These are phyloP conservation scores for Pseudochaenichthys georgianus DNA, from an alignment of 2,797 vertebrate genomes.

Conservation along the genomic window DNA sequence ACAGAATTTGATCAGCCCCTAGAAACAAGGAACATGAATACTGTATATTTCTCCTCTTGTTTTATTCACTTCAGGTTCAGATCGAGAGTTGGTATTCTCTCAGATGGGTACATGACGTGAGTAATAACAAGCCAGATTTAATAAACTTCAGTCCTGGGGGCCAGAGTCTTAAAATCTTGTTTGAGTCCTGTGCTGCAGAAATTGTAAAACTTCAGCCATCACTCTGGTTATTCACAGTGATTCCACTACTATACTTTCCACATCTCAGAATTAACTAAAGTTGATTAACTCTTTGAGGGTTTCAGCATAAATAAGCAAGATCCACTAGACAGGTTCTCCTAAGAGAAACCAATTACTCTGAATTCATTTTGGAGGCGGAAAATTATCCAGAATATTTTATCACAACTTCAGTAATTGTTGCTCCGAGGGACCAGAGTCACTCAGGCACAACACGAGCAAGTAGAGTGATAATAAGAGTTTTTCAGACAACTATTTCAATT, in stretches of 20 bases:
- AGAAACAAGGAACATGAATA: slow-evolving; percentile 27
- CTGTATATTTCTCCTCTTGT: slow-evolving; percentile 2
- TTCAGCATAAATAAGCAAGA: slow-evolving; percentile 44
- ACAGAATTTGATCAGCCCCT: slow-evolving; percentile 1
- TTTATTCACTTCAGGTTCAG: slow-evolving; percentile 15
- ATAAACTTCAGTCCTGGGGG: slow-evolving; percentile 27
- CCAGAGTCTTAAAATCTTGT: neutral
- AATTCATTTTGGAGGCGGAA: slow-evolving; percentile 43
- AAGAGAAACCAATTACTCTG: slow-evolving; percentile 56
- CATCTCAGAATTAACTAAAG: slow-evolving; percentile 47
- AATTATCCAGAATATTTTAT: slow-evolving; percentile 54
- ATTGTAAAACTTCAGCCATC: slow-evolving; percentile 12
- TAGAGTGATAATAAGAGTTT: neutral
- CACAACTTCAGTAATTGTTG: slow-evolving; percentile 16
- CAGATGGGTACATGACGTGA: slow-evolving; percentile 10
- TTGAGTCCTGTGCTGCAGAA: slow-evolving; percentile 8
- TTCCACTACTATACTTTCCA: slow-evolving; percentile 11
- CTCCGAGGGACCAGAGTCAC: slow-evolving; percentile 35
- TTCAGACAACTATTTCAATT: slow-evolving; percentile 6
- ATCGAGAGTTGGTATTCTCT: neutral
- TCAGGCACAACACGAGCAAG: neutral
- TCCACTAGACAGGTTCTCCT: slow-evolving; percentile 48
- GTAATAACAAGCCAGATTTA: slow-evolving; percentile 40
- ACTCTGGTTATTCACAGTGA: slow-evolving; percentile 1
- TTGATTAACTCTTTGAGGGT: slow-evolving; percentile 55